A percentile compares a stretch with the other conserved stretches of the same genome.
Conservation (phyloP, 2,888 invertebrate species). For the Campoplex nolae region DNA sequence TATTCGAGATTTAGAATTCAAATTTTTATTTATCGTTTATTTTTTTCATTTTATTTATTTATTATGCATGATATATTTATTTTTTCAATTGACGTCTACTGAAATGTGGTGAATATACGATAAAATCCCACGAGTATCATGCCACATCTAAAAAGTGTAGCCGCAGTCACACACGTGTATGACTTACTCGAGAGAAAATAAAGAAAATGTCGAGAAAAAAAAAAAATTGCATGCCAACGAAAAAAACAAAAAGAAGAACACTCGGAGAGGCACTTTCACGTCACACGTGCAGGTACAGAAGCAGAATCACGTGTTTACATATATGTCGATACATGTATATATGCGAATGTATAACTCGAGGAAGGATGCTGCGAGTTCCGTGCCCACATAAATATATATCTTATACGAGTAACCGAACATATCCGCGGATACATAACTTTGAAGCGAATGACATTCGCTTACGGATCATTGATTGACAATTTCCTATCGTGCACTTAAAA, state of each 20-base stretch:
- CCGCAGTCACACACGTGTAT: slow-evolving; percentile 46
- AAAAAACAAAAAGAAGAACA: slow-evolving; percentile 53
- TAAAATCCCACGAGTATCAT: background rate
- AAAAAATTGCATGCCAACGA: background rate
- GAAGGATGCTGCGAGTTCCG: slow-evolving; percentile 53
- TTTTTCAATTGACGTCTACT: background rate
- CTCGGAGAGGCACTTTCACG: slow-evolving; percentile 68
- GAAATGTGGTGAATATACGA: background rate
- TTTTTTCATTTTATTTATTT: too few relatives aligned
- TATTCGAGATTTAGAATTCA: too few relatives aligned
- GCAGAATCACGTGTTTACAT: background rate
- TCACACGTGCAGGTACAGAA: slow-evolving; percentile 57
- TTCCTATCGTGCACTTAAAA: slow-evolving; percentile 51
- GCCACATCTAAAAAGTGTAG: slow-evolving; percentile 12
- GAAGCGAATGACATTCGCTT: slow-evolving; percentile 52
- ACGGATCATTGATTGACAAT: slow-evolving; percentile 42
- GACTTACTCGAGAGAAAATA: slow-evolving; percentile 26
- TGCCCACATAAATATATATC: background rate
- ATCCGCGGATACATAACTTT: slow-evolving; percentile 32
- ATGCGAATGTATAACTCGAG: background rate
- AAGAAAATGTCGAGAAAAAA: background rate
- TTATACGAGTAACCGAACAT: background rate
- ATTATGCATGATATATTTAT: background rate
- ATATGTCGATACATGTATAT: slow-evolving; percentile 29
- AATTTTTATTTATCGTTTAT: too few relatives aligned